Evolutionary conservation across 2,888 invertebrate species (phyloP), one percentile per base, ranked within the genome.

Genomic region (Tridacna gigas): DNA sequence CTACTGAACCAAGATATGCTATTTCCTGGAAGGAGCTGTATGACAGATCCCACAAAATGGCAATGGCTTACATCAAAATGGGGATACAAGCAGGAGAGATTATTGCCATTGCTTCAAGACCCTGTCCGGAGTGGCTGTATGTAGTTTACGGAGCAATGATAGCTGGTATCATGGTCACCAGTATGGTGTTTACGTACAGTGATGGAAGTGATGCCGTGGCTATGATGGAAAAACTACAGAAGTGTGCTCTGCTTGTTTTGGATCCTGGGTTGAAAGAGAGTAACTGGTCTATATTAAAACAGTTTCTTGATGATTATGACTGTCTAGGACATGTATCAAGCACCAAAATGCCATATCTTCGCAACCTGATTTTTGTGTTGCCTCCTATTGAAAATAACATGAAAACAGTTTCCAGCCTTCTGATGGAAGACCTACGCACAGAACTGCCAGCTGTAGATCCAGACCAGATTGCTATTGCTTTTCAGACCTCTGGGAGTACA

Each of bases 401-500:
- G 7, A 82, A 69, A 48, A 60, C 69, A 7, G 45, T 83, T 3
- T 20, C 47, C 0, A 74, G 79, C 7, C 18, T 77, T 37, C 25
- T 83, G 51, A 22, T 15, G 11, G 66, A 66, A 20, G 28, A 37
- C 0, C 47, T 51, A 26, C 0, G 48, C 25, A 28, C 69, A 12
- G 60, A 51, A 13, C 51, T 77, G 7, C 80, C 83, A 12, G 22
- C 9, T 4, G 60, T 83, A 12, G 61, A 66, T 13, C 25, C 56
- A 61, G 51, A 83, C 28, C 28, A 69, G 20, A 26, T 56, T 20
- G 77, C 77, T 12, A 37, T 74, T n/a, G 28, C 80, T 37, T 66
- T 85, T 48, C 82, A 79, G 56, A 80, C 85, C 12, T 85, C 82
- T 7, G 82, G 85, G 15, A 85, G 85, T 37, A 85, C 82, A 1